A percentile compares a stretch with the other conserved stretches of the same genome.
These are phyloP conservation scores for Poecilobothrus nobilitatus DNA, from an alignment of 2,888 invertebrate genomes.

Conservation along the genomic window DNA sequence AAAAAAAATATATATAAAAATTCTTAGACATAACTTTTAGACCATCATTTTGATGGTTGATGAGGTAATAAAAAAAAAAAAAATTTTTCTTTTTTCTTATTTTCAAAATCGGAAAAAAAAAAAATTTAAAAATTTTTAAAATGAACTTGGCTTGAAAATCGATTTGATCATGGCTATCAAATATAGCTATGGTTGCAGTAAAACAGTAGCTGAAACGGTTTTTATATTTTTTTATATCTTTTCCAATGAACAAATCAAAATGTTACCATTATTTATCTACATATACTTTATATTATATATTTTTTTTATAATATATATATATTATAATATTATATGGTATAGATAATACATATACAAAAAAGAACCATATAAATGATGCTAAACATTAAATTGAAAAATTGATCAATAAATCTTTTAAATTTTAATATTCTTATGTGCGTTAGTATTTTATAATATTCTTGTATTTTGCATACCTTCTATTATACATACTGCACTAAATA, in stretches of 20 bases:
- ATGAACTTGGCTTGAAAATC: not conserved
- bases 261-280: not conserved
- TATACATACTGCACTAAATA: too few species aligned
- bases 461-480: too few species aligned
- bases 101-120: not conserved
- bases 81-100: not conserved
- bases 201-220: conserved; percentile 4
- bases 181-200: not conserved
- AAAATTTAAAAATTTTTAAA: not conserved
- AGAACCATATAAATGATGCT: not conserved
- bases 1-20: too few species aligned
- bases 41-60: not conserved
- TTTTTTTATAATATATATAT: not conserved
- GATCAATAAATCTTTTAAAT: not conserved
- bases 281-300: not conserved
- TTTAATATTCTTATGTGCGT: not conserved
- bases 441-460: not conserved
- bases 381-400: not conserved
- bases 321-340: too few species aligned
- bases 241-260: not conserved
- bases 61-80: not conserved
- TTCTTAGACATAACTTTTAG: not conserved
- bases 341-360: too few species aligned
- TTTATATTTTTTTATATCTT: not conserved
- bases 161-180: not conserved